Evolutionary conservation across 23 tunicate genomes (phyloP), one percentile per base, ranked within the genome.

Genomic region (Halocynthia aurantium): DNA sequence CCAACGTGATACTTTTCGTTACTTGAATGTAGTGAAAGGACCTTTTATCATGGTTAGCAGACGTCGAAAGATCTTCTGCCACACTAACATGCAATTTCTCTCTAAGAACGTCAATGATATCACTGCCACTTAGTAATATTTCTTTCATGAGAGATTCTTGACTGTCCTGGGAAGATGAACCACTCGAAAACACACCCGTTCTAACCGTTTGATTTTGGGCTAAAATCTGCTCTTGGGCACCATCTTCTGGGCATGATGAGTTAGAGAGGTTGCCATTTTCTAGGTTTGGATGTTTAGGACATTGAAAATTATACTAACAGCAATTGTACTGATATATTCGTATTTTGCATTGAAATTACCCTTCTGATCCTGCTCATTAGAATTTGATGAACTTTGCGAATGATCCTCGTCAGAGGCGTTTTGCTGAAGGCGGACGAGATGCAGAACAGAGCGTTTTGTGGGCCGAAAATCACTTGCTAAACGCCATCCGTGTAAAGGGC

Each of bases 391-490:
- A 65, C 31, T 65, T 49, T 65, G 70, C 9, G 70, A 11, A 5
- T 65, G 70, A 65, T 65, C 70, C 10, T 20, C 70, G 31, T 65
- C 70, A 65, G 70, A 65, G 22, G 70, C 70, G 31, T 65, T 65
- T 65, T 65, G 70, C 31, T 65, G 70, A 20, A 20, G 22, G 9
- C 49, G 22, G 5, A 20, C 31, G 9, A 65, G 22, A 2, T 65
- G 70, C 19, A 65, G 31, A 10, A 65, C 70, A 11, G 70, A 65
- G 22, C 19, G 22, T 15, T 65, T 65, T 15, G 70, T 20, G 9
- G 70, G 70, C 6, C 70, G 70, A 15, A 65, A 65, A 65, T 65
- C 70, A 10, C 70, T 15, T 5, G 70, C 49, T 9, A 49, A 20
- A 20, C 70, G 22, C 70, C 70, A 65, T 10, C 49, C 70, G 19